Percentiles rank a stretch among this genome's conserved stretches.
These are phyloP conservation scores for Deilephila elpenor DNA, from an alignment of 2,888 invertebrate species.

Conservation along the genomic window DNA sequence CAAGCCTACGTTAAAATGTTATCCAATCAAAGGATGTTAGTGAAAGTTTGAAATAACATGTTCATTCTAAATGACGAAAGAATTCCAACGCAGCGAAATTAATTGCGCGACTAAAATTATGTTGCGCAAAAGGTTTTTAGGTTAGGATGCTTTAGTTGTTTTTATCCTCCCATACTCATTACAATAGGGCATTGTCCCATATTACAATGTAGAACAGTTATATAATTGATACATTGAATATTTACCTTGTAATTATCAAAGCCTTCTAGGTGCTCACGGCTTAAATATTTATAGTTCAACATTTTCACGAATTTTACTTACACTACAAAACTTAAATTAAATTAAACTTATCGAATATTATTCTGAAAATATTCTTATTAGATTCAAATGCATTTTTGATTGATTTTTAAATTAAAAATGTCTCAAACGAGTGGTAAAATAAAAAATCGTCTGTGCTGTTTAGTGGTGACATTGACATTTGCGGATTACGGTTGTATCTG, in stretches of 20 bases:
- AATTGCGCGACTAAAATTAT: constrained; percentile 4
- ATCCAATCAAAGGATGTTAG: neutral
- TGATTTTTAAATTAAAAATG: constrained; percentile 9
- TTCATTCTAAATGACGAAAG: constrained; percentile 14
- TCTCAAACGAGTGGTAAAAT: neutral
- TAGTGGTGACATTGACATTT: constrained; percentile 16
- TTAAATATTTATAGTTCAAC: constrained; percentile 91
- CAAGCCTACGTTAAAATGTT: neutral
- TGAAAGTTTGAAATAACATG: neutral
- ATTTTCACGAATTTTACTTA: constrained; percentile 58
- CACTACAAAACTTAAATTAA: neutral
- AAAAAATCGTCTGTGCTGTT: constrained; percentile 8
- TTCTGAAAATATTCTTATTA: neutral
- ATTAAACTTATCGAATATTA: constrained; percentile 2
- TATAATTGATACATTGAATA: constrained; percentile 24
- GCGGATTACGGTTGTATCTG: neutral
- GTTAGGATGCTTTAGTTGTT: neutral
- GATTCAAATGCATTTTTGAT: constrained; percentile 18
- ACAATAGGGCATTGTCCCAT: neutral
- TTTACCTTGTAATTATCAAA: constrained; percentile 97
- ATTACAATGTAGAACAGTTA: neutral
- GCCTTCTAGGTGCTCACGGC: constrained; percentile 93
- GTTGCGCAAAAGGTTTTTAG: constrained; percentile 13
- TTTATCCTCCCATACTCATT: neutral
- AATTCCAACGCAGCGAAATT: constrained; percentile 12